Percentiles rank a stretch among this genome's conserved stretches.
These are phyloP conservation scores for Elachura formosa DNA, from an alignment of 2,113 vertebrate genomes.

Conservation along the genomic window DNA sequence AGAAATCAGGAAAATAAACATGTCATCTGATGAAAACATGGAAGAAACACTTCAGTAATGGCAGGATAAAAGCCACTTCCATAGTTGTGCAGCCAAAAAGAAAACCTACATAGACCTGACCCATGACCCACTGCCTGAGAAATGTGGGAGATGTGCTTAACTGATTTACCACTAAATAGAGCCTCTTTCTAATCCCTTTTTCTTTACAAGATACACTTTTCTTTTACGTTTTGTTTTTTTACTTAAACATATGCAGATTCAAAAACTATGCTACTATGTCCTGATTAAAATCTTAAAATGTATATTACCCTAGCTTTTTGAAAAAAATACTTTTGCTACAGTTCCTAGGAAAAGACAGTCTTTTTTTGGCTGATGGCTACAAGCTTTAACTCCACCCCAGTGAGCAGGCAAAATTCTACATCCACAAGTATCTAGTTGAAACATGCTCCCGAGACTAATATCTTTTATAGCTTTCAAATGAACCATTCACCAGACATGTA, in stretches of 20 bases:
- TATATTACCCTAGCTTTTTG: neutral
- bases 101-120: neutral
- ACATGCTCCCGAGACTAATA: neutral
- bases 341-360: neutral
- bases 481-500: neutral
- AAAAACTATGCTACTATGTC: neutral
- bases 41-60: neutral
- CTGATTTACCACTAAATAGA: neutral
- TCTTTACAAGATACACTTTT: neutral
- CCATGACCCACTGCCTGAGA: fast-evolving
- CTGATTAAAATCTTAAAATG: neutral
- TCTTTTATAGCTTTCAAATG: neutral
- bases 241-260: neutral
- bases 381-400: neutral
- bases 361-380: neutral
- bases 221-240: neutral
- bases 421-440: constrained; percentile 1
- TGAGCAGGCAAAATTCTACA: constrained; percentile 1
- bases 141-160: neutral
- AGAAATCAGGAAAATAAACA: neutral
- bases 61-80: neutral
- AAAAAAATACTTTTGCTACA: neutral
- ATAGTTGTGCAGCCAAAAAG: neutral
- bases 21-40: neutral
- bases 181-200: neutral